A percentile compares a stretch with the other conserved stretches of the same genome.
Conservation (phyloP, 2,113 vertebrate species). For the Ailurus styani region DNA sequence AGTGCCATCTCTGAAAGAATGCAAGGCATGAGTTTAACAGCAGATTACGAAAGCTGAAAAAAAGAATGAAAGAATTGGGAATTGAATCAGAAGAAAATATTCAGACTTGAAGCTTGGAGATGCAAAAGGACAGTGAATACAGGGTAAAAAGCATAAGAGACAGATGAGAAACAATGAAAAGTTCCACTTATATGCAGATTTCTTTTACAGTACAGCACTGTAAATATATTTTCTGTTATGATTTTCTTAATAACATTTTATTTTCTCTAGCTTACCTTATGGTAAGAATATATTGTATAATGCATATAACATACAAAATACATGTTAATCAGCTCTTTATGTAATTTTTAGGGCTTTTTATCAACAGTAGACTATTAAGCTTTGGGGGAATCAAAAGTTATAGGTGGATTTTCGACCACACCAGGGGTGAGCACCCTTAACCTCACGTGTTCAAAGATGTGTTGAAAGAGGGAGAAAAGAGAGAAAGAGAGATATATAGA, state of each 20-base stretch:
- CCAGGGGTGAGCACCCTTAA: background rate
- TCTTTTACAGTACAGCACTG: background rate
- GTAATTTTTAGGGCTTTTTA: background rate
- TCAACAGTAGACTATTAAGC: background rate
- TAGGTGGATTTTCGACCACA: background rate
- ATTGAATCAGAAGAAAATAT: background rate
- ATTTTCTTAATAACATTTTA: background rate
- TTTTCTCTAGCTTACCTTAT: background rate
- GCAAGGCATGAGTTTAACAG: background rate
- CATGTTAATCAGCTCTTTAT: background rate
- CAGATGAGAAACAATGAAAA: background rate
- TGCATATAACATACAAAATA: background rate
- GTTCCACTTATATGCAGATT: background rate
- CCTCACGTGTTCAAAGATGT: background rate
- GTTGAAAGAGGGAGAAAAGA: too few relatives aligned
- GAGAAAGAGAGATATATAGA: too few relatives aligned
- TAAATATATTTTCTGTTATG: background rate
- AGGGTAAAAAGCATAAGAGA: background rate
- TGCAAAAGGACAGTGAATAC: background rate
- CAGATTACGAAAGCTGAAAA: background rate
- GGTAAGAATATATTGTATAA: background rate
- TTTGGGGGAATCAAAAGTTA: background rate
- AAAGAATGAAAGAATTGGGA: background rate
- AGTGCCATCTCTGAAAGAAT: background rate
- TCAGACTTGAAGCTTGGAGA: background rate